A percentile compares a stretch with the other conserved stretches of the same genome.
These are phyloP conservation scores for Eriocheir sinensis DNA, from an alignment of 1,140 invertebrate species.

Conservation along the genomic window DNA sequence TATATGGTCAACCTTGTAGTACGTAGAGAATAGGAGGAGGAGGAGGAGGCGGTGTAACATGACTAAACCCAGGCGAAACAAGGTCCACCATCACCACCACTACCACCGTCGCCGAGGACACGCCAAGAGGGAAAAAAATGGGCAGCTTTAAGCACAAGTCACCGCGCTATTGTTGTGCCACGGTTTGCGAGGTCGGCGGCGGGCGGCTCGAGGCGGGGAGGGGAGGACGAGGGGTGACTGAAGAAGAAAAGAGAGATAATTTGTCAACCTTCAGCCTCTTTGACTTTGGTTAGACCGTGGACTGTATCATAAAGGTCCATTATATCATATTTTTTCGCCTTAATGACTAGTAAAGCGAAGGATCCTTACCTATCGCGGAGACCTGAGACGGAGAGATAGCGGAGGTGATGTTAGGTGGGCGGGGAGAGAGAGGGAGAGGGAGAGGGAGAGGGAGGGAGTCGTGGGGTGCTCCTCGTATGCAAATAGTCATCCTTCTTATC, in stretches of 20 bases:
- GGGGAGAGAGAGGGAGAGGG: background rate
- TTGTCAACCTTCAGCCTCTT: slow-evolving; percentile 3
- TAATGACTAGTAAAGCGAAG: slow-evolving; percentile 16
- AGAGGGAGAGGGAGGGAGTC: background rate
- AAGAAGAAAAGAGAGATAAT: slow-evolving; percentile 16
- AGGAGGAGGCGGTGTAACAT: background rate
- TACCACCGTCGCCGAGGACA: too few relatives aligned
- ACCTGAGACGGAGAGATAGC: background rate
- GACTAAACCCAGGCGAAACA: too few relatives aligned
- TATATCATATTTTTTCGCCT: background rate
- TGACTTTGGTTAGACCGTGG: background rate
- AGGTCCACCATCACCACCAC: too few relatives aligned
- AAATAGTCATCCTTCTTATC: slow-evolving; percentile 56
- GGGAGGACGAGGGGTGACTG: background rate
- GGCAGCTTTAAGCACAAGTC: slow-evolving; percentile 59
- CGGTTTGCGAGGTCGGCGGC: background rate
- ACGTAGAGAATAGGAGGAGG: too few relatives aligned
- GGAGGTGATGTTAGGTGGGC: background rate
- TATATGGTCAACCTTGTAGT: too few relatives aligned
- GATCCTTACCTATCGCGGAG: background rate
- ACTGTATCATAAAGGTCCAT: slow-evolving; percentile 16
- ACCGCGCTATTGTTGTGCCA: slow-evolving; percentile 56
- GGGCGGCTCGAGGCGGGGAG: background rate
- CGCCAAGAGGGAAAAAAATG: slow-evolving; percentile 33
- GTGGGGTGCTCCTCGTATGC: slow-evolving; percentile 36